These are phyloP conservation scores for Ceraclea dissimilis DNA, from an alignment of 2,888 invertebrate genomes.

Conservation along the genomic window DNA sequence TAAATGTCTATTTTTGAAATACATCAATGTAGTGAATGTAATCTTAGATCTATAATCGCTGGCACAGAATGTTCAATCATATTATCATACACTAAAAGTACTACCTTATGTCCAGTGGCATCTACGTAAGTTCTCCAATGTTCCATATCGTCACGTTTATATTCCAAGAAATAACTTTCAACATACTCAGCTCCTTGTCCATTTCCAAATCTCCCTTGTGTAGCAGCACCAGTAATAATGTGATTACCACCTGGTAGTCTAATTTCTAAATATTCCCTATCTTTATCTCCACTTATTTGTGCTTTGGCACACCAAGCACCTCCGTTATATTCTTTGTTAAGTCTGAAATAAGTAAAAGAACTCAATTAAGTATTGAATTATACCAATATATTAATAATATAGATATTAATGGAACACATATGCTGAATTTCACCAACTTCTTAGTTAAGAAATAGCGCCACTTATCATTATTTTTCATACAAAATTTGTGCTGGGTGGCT, in stretches of 20 bases:
- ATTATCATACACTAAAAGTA: not conserved
- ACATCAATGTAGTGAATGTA: too few relatives aligned
- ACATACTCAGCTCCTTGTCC: slow-evolving; percentile 86
- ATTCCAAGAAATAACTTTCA: slow-evolving; percentile 75
- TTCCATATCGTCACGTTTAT: slow-evolving; percentile 60
- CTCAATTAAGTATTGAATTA: too few relatives aligned
- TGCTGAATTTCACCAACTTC: too few relatives aligned
- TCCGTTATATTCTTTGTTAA: slow-evolving; percentile 77
- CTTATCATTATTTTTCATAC: too few relatives aligned
- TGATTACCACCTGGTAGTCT: slow-evolving; percentile 52
- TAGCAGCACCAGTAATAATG: slow-evolving; percentile 76
- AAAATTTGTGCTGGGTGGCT: too few relatives aligned
- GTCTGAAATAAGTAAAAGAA: slow-evolving; percentile 59
- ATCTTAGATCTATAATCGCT: too few relatives aligned
- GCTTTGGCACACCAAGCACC: slow-evolving; percentile 92
- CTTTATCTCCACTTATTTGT: slow-evolving; percentile 59
- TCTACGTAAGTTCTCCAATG: slow-evolving; percentile 77
- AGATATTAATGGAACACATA: too few relatives aligned
- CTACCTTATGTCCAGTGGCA: slow-evolving; percentile 34
- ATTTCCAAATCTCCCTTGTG: slow-evolving; percentile 87
- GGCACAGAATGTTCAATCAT: not conserved
- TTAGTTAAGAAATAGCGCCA: too few relatives aligned
- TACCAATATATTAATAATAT: too few relatives aligned
- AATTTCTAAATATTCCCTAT: slow-evolving; percentile 77
- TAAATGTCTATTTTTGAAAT: not conserved